Evolutionary conservation across 1,140 invertebrate genomes (phyloP).

Genomic region (Drosophila saltans): DNA sequence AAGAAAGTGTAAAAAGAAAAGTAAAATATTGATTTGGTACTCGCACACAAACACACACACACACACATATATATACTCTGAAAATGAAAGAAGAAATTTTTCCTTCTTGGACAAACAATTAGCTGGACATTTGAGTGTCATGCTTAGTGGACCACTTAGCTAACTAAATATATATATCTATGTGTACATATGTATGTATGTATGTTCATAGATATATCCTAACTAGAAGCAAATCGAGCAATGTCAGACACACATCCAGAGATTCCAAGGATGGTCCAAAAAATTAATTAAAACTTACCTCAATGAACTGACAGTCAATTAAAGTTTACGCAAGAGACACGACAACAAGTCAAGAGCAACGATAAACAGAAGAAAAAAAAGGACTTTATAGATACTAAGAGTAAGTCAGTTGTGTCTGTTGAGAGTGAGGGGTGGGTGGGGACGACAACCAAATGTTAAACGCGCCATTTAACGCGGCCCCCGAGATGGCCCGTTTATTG

Average conservation of each 20-base stretch:
- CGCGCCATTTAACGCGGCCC: conserved; percentile 66
- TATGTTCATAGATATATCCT: neutral
- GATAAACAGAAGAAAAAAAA: conserved; percentile 26
- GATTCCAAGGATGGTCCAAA: conserved; percentile 33
- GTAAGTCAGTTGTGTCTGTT: neutral
- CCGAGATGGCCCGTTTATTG: conserved; percentile 61
- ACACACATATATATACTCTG: neutral
- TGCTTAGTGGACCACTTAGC: conserved; percentile 35
- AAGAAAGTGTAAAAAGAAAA: neutral
- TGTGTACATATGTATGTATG: neutral
- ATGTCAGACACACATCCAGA: conserved; percentile 21
- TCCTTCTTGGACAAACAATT: conserved; percentile 45
- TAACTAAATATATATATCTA: conserved; percentile 2
- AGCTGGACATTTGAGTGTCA: conserved; percentile 40
- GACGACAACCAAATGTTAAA: conserved; percentile 63
- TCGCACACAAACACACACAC: too few species aligned
- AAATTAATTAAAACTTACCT: conserved; percentile 79
- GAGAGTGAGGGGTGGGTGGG: conserved; percentile 1
- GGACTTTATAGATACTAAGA: conserved; percentile 10
- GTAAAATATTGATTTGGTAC: conserved; percentile 15
- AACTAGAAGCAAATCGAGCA: neutral
- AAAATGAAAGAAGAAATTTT: conserved; percentile 9
- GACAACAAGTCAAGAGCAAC: conserved; percentile 34
- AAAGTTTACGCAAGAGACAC: conserved; percentile 71
- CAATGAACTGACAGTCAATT: conserved; percentile 75